phyloP scores from a whole-genome alignment of 2,888 invertebrate genomes.

The Cynaeus angustus region DNA sequence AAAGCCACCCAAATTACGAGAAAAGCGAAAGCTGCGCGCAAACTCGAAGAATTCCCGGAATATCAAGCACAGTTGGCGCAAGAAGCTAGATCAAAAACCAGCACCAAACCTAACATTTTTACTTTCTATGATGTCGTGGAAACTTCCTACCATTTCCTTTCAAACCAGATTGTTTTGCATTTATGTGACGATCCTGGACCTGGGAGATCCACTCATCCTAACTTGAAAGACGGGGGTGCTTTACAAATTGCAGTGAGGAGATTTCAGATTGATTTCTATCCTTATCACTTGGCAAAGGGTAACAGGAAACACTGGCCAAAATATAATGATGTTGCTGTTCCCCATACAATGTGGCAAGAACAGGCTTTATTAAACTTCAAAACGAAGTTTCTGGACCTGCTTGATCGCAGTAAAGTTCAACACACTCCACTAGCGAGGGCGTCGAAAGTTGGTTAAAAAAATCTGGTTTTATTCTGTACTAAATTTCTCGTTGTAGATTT shows the following conservation, averaged over 20 bases:
- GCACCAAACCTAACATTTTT: constrained; percentile 77
- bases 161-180: constrained; percentile 95
- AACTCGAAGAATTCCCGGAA: constrained; percentile 83
- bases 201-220: constrained; percentile 89
- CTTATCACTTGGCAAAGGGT: constrained; percentile 93
- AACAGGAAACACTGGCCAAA: constrained; percentile 93
- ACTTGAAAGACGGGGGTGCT: constrained; percentile 91
- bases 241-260: constrained; percentile 92
- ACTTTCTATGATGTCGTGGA: constrained; percentile 94
- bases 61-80: constrained; percentile 83
- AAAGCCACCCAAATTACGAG: constrained; percentile 86
- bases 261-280: constrained; percentile 95
- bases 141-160: constrained; percentile 97
- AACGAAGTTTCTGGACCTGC: constrained; percentile 82
- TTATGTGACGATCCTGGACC: constrained; percentile 96
- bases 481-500: constrained; percentile 1
- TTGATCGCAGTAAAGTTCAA: constrained; percentile 77
- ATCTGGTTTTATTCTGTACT: not conserved
- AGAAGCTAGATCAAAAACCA: constrained; percentile 71
- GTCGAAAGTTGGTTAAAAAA: constrained; percentile 5
- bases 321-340: constrained; percentile 85
- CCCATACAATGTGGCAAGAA: constrained; percentile 90
- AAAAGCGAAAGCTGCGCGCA: constrained; percentile 88
- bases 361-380: constrained; percentile 88
- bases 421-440: constrained; percentile 73